Evolutionary conservation across 2,888 invertebrate genomes (phyloP).

Genomic region (Elysia crispata): DNA sequence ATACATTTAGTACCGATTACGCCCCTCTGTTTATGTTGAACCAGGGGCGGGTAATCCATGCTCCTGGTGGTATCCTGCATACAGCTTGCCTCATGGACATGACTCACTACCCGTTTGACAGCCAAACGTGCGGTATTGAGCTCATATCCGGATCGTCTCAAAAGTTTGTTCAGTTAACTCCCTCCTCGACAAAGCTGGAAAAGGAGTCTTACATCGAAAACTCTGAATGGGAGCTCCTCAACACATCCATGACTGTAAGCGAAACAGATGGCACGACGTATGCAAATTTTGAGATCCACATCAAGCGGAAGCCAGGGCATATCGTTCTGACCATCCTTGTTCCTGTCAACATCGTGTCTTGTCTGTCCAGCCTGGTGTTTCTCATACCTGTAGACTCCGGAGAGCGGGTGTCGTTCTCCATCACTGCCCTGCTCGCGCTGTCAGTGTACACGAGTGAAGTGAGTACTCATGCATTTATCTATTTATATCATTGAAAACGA

Average conservation of each 20-base stretch:
- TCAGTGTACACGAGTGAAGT: slow-evolving; percentile 47
- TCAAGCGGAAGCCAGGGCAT: slow-evolving; percentile 24
- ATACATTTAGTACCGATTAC: slow-evolving; percentile 27
- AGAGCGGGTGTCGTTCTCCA: slow-evolving; percentile 50
- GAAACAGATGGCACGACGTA: not conserved
- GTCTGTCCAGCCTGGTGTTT: slow-evolving; percentile 46
- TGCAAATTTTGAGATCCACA: slow-evolving; percentile 10
- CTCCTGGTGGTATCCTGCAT: slow-evolving; percentile 26
- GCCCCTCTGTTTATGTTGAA: slow-evolving; percentile 26
- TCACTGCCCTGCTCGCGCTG: slow-evolving; percentile 50
- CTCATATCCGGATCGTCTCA: slow-evolving; percentile 38
- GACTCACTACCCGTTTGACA: slow-evolving; percentile 50
- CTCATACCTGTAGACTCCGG: slow-evolving; percentile 50
- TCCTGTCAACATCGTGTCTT: slow-evolving; percentile 47
- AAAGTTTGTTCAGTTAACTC: no score
- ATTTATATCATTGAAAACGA: no score
- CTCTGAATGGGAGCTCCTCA: not conserved
- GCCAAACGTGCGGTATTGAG: slow-evolving; percentile 42
- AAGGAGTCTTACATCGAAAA: slow-evolving; percentile 10
- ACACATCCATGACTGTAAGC: no score
- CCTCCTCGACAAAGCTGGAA: not conserved
- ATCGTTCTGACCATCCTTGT: slow-evolving; percentile 43
- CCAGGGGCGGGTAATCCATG: slow-evolving; percentile 26
- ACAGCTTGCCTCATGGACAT: slow-evolving; percentile 43
- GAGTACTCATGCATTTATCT: no score